Evolutionary conservation across 2,113 vertebrate species (phyloP), one percentile per base, ranked within the genome.

Genomic region (Callithrix jacchus): DNA sequence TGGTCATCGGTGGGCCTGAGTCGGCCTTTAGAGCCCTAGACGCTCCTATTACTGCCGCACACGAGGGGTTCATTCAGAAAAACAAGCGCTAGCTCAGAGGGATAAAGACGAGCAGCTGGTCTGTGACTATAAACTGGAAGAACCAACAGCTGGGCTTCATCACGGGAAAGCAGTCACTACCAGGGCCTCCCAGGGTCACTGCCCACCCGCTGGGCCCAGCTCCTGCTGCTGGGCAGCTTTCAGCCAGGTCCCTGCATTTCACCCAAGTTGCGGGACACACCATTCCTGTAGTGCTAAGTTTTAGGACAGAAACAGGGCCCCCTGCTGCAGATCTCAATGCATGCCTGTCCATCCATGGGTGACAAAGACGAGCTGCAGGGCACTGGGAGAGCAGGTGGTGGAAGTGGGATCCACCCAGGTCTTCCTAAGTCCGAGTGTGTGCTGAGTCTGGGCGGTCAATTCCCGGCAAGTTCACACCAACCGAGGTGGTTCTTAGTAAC

Each of bases 381-480:
- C 77, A 35, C 20, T 21, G 18, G 35, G 61, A 70, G n/a, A 35
- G 1, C 7, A 27, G 21, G 20, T 1, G 6, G 27, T 37, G 18
- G 47, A 42, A 13, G 71, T 45, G 21, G 45, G 25, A 17, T 25
- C 10, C 13, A 20, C 61, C 42, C 8, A 10, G 61, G 47, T 27
- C 25, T 70, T 32, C 47, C 61, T 21, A 18, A 42, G 27, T 13
- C 37, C 77, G 18, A 27, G 47, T 2, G n/a, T 1, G 0, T 42
- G 77, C 23, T 27, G 4, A 20, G 81, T 56, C 81, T 8, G 7
- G 45, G 42, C 35, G 23, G 35, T 21, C 3, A 3, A 35, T 32
- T 27, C 0, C 0, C 21, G 66, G 10, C 40, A 18, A 2, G 3
- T 49, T 49, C 13, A 9, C 37, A 47, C 27, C 8, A 2, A 68